These are phyloP conservation scores for Dolichoris vasculosae DNA, from an alignment of 1,140 invertebrate species.

Conservation along the genomic window DNA sequence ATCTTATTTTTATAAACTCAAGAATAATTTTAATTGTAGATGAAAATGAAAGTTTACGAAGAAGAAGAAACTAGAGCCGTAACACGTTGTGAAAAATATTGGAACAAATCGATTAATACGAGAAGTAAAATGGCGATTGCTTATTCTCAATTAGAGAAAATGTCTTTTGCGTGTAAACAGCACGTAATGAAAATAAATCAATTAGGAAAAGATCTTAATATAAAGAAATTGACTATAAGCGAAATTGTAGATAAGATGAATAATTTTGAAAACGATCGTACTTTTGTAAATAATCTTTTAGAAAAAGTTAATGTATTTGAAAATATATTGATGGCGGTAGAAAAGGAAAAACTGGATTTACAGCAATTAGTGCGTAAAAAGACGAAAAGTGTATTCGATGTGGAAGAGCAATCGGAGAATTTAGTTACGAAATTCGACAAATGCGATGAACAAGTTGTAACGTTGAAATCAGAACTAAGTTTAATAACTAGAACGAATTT, in stretches of 20 bases:
- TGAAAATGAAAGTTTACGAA: slow-evolving; percentile 57
- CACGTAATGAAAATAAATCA: slow-evolving; percentile 58
- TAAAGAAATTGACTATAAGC: slow-evolving; percentile 53
- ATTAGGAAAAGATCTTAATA: slow-evolving; percentile 56
- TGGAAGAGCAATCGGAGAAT: slow-evolving; percentile 59
- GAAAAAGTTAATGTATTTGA: slow-evolving; percentile 59
- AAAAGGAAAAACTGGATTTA: slow-evolving; percentile 56
- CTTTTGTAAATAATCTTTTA: slow-evolving; percentile 50
- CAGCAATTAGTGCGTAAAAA: slow-evolving; percentile 52
- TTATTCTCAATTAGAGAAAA: slow-evolving; percentile 56
- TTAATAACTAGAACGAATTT: slow-evolving; percentile 54
- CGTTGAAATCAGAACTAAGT: slow-evolving; percentile 56
- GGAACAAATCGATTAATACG: slow-evolving; percentile 54
- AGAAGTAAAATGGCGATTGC: slow-evolving; percentile 57
- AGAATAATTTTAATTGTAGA: slow-evolving; percentile 17
- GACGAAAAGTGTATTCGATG: slow-evolving; percentile 51
- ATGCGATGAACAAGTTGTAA: slow-evolving; percentile 59
- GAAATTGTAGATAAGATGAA: slow-evolving; percentile 56
- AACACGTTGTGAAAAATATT: slow-evolving; percentile 57
- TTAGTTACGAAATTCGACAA: slow-evolving; percentile 55
- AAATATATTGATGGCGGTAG: slow-evolving; percentile 52
- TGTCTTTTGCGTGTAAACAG: slow-evolving; percentile 53
- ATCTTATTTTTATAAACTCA: background rate
- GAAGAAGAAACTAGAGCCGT: slow-evolving; percentile 51
- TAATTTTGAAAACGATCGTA: slow-evolving; percentile 52